Base-by-base conservation (phyloP, 2,113 vertebrate species). In the Coturnix japonica region DNA sequence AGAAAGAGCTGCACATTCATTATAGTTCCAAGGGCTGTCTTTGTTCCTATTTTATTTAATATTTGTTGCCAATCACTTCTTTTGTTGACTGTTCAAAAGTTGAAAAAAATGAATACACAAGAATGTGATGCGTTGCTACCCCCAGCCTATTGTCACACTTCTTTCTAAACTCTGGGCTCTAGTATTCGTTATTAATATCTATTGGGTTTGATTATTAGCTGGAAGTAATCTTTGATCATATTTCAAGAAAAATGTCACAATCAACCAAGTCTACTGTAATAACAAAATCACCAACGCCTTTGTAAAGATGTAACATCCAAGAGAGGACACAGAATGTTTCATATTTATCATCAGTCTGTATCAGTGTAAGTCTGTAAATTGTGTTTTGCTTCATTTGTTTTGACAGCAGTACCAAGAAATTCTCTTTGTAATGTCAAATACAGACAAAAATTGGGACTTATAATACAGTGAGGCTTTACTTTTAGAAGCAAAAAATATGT, bases 11-110 rank as follows among this genome's bases (percentile, higher is more conserved):
- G 21, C 84, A 80, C 76, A 64, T 89, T 76, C 47, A 85, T 95
- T 87, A 72, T 60, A 41, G 33, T 93, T 95, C 87, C 89, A 91
- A 94, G 78, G 53, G 85, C 51, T 33, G 41, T 54, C 67, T 84
- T 73, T 95, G 91, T 91, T 93, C 67, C 41, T 73, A 17, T n/a
- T 82, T 72, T 66, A 74, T 86, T 95, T 91, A 82, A 69, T 90
- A 91, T 92, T 90, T 93, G 73, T 92, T 88, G 70, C 53, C 76
- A 91, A 91, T 93, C 69, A 85, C 51, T 91, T 90, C 67, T 87
- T 91, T 89, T 95, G 37, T 76, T 89, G 77, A 88, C 60, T 85
- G 31, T 67, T 93, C 75, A 89, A 49, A 87, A 89, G 33, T 93
- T 95, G 22, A 33, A 89, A 85, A 79, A 89, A 81, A 82, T 31